phyloP scores from a whole-genome alignment of 2,888 invertebrate species.

The Blera fallax region DNA sequence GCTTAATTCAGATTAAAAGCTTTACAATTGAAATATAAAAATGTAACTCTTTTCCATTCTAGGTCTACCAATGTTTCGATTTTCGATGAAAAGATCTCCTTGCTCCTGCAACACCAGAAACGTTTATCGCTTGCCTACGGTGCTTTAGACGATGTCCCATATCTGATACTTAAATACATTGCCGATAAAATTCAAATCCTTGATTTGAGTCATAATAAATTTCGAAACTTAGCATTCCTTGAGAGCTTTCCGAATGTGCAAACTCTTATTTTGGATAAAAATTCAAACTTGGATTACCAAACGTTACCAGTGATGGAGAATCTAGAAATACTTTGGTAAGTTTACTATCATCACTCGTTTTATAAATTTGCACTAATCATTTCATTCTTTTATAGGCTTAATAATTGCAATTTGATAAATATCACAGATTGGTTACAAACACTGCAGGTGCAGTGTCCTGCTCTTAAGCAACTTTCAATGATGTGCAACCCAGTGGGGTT shows the following conservation, averaged over 20 bases:
- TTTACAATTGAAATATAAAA: background rate
- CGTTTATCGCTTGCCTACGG: constrained; percentile 85
- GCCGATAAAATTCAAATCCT: constrained; percentile 84
- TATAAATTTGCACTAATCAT: background rate
- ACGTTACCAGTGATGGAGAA: constrained; percentile 86
- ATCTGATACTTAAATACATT: constrained; percentile 84
- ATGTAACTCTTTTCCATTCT: background rate
- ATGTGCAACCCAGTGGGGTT: constrained; percentile 90
- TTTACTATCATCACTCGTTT: background rate
- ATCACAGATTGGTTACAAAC: constrained; percentile 88
- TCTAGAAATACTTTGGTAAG: constrained; percentile 88
- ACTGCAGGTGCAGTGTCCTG: constrained; percentile 86
- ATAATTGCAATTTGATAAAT: constrained; percentile 84
- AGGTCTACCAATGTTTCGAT: constrained; percentile 11
- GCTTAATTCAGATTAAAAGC: background rate
- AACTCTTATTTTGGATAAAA: constrained; percentile 90
- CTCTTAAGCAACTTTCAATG: constrained; percentile 87
- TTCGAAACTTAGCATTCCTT: constrained; percentile 88
- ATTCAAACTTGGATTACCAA: constrained; percentile 86
- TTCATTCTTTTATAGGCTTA: constrained; percentile 82
- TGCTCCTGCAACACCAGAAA: constrained; percentile 45
- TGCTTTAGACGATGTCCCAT: constrained; percentile 84
- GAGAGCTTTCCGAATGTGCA: constrained; percentile 86
- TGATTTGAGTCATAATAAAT: constrained; percentile 87
- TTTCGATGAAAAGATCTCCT: constrained; percentile 34